Evolutionary conservation across 2,113 vertebrate genomes (phyloP).

Genomic region (Scolopax mira): DNA sequence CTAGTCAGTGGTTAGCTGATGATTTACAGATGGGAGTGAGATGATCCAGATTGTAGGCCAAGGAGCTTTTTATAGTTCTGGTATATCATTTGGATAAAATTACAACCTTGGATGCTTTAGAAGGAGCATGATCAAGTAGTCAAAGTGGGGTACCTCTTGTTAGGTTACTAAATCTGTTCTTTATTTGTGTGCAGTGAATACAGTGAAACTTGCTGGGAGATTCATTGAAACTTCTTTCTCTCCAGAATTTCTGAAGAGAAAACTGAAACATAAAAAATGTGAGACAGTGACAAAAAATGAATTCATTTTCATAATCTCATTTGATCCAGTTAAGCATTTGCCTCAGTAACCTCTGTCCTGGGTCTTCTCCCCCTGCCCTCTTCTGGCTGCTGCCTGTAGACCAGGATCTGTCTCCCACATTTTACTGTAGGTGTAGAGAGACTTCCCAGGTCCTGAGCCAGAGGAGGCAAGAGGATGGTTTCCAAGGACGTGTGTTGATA

Average conservation of each 20-base stretch:
- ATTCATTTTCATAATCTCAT: background rate
- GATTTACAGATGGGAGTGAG: constrained; percentile 40
- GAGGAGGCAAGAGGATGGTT: background rate
- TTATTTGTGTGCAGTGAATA: background rate
- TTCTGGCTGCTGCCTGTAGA: background rate
- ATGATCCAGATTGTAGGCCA: constrained; percentile 16
- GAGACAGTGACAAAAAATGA: background rate
- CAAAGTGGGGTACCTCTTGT: background rate
- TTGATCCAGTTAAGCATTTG: background rate
- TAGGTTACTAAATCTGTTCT: background rate
- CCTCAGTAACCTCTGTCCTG: background rate
- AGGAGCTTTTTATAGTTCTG: constrained; percentile 39
- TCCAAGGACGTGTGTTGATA: background rate
- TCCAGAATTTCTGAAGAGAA: background rate
- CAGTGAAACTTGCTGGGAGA: background rate
- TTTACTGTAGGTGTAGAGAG: background rate
- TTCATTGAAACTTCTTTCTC: background rate
- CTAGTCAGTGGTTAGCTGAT: constrained; percentile 51
- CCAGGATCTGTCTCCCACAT: background rate
- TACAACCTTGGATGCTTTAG: background rate
- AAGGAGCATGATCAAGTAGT: constrained; percentile 1
- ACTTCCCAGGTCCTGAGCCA: background rate
- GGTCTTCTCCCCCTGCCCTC: background rate
- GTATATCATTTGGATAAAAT: constrained; percentile 46
- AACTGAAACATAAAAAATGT: background rate